Percentiles rank a stretch among this genome's conserved stretches.
Evolutionary conservation across 2,113 vertebrate genomes (phyloP).

Genomic region (Dolichallabes microphthalmus): DNA sequence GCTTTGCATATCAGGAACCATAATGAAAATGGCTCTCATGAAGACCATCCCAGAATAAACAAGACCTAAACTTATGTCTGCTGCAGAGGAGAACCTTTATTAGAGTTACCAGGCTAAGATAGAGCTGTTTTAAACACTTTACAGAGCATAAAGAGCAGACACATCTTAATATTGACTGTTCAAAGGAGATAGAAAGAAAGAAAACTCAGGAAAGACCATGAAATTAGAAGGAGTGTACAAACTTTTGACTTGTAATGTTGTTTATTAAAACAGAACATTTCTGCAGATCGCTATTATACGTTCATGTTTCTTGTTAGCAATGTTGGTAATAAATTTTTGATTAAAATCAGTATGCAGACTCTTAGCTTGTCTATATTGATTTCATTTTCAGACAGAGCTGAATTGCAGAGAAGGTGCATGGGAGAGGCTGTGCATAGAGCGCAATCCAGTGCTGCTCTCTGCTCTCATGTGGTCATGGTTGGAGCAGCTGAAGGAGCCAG

Average conservation of each 20-base stretch:
- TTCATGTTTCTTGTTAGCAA: background rate
- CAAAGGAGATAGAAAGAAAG: no score
- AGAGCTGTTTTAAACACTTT: no score
- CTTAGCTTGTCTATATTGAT: background rate
- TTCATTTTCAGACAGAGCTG: constrained; percentile 80
- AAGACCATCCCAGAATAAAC: no score
- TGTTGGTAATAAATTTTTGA: background rate
- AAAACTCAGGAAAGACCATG: no score
- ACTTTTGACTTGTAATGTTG: background rate
- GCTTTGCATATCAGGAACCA: no score
- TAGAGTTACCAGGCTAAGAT: no score
- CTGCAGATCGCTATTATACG: background rate
- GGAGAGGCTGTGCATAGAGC: constrained; percentile 86
- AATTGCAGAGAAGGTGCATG: constrained; percentile 90
- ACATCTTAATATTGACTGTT: no score
- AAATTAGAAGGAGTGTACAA: no score
- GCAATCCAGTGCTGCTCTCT: constrained; percentile 85
- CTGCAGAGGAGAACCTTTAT: no score
- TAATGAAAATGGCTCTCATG: no score
- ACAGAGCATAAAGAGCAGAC: no score
- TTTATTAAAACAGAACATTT: background rate
- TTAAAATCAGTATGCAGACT: background rate
- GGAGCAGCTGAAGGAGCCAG: constrained; percentile 90
- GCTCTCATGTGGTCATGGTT: constrained; percentile 97
- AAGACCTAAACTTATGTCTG: no score